A percentile compares a stretch with the other conserved stretches of the same genome.
phyloP scores from a whole-genome alignment of 2,113 vertebrate species.

The Scomber japonicus region DNA sequence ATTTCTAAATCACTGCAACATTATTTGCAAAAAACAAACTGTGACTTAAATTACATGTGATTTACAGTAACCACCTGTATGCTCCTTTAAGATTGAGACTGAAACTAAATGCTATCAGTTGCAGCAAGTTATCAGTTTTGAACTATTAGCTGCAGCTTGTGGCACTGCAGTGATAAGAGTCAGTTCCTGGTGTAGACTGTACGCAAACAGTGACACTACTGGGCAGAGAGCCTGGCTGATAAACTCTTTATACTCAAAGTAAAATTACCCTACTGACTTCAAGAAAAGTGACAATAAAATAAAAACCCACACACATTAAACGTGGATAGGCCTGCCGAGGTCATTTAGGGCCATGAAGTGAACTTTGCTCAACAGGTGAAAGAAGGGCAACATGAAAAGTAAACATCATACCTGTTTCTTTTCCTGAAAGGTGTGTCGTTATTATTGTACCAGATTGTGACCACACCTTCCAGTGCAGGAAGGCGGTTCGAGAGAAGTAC shows the following conservation, averaged over 20 bases:
- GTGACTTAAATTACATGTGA: not conserved
- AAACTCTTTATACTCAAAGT: slow-evolving; percentile 19
- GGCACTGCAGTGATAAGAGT: slow-evolving; percentile 21
- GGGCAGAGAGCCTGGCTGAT: not conserved
- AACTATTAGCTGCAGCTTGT: not conserved
- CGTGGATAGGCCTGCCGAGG: fast-evolving
- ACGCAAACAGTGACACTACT: slow-evolving; percentile 9
- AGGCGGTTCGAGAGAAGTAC: not conserved
- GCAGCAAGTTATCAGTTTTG: slow-evolving; percentile 9
- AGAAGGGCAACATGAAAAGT: slow-evolving; percentile 1
- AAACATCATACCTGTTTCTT: slow-evolving; percentile 14
- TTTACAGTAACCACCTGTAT: not conserved
- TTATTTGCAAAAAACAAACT: not conserved
- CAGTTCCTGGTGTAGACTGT: slow-evolving; percentile 24
- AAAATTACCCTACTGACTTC: not conserved
- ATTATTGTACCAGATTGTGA: not conserved
- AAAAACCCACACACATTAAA: too few relatives aligned
- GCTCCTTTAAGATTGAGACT: not conserved
- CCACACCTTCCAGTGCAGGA: slow-evolving; percentile 39
- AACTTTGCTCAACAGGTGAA: not conserved
- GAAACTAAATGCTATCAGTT: not conserved
- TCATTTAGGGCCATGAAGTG: not conserved
- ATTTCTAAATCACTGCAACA: not conserved
- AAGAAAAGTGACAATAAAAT: not conserved
- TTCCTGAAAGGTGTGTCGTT: slow-evolving; percentile 30